These are phyloP conservation scores for Silurus asotus DNA, from an alignment of 2,113 vertebrate species.

Conservation along the genomic window DNA sequence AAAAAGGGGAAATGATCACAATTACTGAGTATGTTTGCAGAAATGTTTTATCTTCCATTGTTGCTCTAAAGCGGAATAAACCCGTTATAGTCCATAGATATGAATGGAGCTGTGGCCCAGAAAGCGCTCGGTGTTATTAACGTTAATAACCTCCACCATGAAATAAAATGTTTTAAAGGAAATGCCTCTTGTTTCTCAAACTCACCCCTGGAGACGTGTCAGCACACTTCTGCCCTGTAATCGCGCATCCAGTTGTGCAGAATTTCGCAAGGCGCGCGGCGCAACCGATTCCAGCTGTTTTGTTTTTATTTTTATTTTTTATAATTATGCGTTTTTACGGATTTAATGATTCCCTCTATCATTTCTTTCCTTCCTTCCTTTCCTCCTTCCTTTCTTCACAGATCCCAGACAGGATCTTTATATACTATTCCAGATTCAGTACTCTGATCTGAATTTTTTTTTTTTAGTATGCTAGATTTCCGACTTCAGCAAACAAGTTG, in stretches of 20 bases:
- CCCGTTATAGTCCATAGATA: neutral
- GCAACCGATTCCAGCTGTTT: conserved; percentile 9
- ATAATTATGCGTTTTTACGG: too few species aligned
- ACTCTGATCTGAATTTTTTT: neutral
- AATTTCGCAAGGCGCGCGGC: neutral
- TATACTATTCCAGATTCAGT: neutral
- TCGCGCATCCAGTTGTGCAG: neutral
- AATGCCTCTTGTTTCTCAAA: neutral
- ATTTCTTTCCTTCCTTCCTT: too few species aligned
- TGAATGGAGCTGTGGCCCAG: neutral
- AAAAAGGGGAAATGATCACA: neutral
- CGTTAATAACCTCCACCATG: neutral
- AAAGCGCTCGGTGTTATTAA: neutral
- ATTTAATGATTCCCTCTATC: too few species aligned
- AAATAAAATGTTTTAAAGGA: neutral
- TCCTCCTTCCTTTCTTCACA: neutral
- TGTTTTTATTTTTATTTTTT: too few species aligned
- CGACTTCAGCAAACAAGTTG: neutral
- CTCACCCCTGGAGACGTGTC: conserved; percentile 10
- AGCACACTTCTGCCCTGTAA: neutral
- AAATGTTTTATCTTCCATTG: neutral
- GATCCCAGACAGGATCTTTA: neutral
- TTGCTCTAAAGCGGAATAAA: neutral
- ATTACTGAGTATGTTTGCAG: neutral
- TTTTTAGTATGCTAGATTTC: neutral